phyloP scores from a whole-genome alignment of 1,140 invertebrate genomes.

The Calliopsis andreniformis region DNA sequence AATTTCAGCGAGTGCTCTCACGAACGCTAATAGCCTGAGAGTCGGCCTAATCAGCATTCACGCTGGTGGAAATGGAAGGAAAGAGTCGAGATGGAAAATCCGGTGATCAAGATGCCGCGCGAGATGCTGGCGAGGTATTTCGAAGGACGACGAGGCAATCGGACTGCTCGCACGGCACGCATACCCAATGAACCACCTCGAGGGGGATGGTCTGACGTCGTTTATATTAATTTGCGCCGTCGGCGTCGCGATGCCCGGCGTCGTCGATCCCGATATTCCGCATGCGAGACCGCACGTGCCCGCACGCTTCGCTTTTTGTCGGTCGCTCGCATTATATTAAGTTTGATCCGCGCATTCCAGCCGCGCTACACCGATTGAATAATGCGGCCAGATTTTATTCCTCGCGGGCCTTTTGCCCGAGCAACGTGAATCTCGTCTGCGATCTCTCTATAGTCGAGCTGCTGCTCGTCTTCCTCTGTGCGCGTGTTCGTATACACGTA shows the following conservation, averaged over 20 bases:
- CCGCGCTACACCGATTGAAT: conserved; percentile 75
- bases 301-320: conserved; percentile 71
- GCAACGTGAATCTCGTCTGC: conserved; percentile 74
- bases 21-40: background rate
- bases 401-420: conserved; percentile 32
- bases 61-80: conserved; percentile 6
- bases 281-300: conserved; percentile 69
- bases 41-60: conserved; percentile 14
- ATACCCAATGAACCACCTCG: conserved; percentile 62
- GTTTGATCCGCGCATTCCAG: conserved; percentile 78
- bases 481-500: background rate
- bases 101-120: conserved; percentile 59
- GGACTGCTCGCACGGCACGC: conserved; percentile 66
- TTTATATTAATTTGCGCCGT: conserved; percentile 73
- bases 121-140: conserved; percentile 51
- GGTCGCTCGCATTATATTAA: conserved; percentile 77
- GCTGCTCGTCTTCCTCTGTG: background rate
- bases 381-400: conserved; percentile 78
- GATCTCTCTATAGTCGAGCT: conserved; percentile 64
- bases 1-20: no score
- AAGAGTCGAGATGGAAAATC: conserved; percentile 38
- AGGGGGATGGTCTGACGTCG: conserved; percentile 35
- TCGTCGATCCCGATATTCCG: conserved; percentile 60
- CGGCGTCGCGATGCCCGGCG: conserved; percentile 70
- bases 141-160: conserved; percentile 61